These are phyloP conservation scores for Lasioglossum zephyrum DNA, from an alignment of 2,888 invertebrate species.

Conservation along the genomic window DNA sequence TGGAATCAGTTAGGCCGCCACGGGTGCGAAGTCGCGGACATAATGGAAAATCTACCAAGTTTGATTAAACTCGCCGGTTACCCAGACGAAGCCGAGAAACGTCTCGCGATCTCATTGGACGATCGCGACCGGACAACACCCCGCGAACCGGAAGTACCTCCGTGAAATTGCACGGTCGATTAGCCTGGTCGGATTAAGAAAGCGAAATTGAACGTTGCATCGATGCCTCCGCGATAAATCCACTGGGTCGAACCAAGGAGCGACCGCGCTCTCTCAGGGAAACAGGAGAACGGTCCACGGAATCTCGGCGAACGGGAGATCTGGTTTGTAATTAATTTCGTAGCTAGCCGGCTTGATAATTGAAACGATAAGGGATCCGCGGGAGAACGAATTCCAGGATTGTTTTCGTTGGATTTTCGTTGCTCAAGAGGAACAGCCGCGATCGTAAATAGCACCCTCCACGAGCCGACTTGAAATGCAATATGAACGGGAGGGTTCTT, in stretches of 20 bases:
- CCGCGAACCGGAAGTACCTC: neutral
- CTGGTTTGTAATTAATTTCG: slow-evolving; percentile 54
- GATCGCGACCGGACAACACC: neutral
- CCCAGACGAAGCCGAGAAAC: neutral
- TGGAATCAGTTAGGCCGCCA: slow-evolving; percentile 74
- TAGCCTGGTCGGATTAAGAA: slow-evolving; percentile 73
- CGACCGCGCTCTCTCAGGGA: neutral
- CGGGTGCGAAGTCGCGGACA: slow-evolving; percentile 74
- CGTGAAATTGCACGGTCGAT: slow-evolving; percentile 66
- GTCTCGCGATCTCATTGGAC: neutral
- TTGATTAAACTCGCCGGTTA: slow-evolving; percentile 75
- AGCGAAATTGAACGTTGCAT: slow-evolving; percentile 69
- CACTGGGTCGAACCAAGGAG: neutral
- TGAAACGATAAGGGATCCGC: slow-evolving; percentile 50
- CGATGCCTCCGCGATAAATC: slow-evolving; percentile 43
- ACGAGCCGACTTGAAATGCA: neutral
- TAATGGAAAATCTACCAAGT: slow-evolving; percentile 80
- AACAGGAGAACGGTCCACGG: neutral
- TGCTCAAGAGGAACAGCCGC: neutral
- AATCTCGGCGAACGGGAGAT: slow-evolving; percentile 5
- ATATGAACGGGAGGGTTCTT: neutral
- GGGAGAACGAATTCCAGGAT: slow-evolving; percentile 31
- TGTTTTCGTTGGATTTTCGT: slow-evolving; percentile 30
- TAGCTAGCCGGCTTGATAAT: slow-evolving; percentile 49
- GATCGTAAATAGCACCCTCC: neutral